phyloP scores from a whole-genome alignment of 2,888 invertebrate species.

The Drosophila rubida region DNA sequence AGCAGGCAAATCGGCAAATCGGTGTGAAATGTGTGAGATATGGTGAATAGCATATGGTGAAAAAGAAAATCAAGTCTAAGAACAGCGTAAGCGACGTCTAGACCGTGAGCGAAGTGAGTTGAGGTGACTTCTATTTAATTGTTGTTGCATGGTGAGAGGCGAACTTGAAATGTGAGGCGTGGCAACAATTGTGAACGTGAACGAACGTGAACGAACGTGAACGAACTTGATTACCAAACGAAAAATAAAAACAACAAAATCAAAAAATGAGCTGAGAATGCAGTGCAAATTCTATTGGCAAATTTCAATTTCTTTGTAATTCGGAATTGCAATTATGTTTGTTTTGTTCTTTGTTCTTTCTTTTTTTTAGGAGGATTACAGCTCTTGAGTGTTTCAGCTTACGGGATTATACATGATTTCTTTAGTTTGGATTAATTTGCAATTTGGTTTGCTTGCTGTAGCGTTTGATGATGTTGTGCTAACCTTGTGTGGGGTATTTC shows the following conservation, averaged over 20 bases:
- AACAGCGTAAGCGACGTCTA: constrained; percentile 5
- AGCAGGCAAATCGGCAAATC: constrained; percentile 33
- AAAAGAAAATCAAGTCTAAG: no score
- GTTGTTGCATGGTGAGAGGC: constrained; percentile 28
- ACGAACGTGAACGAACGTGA: constrained; percentile 27
- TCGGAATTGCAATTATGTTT: neutral
- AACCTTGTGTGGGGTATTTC: constrained; percentile 77
- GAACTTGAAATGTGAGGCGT: constrained; percentile 22
- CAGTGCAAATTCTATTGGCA: constrained; percentile 71
- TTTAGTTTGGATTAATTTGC: neutral
- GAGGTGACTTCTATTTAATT: constrained; percentile 16
- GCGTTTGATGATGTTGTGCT: constrained; percentile 48
- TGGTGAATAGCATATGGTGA: constrained; percentile 19
- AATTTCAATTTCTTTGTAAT: constrained; percentile 42
- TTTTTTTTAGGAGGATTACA: neutral
- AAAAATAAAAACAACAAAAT: constrained; percentile 8
- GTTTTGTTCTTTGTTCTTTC: constrained; percentile 13
- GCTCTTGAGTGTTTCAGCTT: constrained; percentile 1
- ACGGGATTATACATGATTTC: neutral
- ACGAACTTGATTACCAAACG: neutral
- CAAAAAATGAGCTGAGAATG: constrained; percentile 47
- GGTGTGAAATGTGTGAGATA: neutral
- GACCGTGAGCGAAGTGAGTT: constrained; percentile 26
- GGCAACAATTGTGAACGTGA: constrained; percentile 29
- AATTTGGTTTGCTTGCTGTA: neutral